phyloP scores from a whole-genome alignment of 2,113 vertebrate genomes.

The Leucoraja erinaceus region DNA sequence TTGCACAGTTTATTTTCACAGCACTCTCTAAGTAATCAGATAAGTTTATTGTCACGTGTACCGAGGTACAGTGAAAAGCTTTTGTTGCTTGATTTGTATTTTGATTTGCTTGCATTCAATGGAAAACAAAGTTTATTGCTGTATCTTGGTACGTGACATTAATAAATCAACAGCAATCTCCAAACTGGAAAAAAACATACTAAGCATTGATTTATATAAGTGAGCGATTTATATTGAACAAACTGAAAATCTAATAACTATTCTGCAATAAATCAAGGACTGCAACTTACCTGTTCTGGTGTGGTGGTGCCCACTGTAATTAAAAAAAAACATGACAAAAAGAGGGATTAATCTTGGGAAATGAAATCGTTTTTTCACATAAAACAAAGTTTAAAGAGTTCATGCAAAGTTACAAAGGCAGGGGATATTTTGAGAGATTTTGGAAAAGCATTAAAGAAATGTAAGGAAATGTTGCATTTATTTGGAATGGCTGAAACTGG shows the following conservation, averaged over 20 bases:
- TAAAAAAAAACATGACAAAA: slow-evolving; percentile 50
- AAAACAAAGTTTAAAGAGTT: background rate
- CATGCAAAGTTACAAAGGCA: background rate
- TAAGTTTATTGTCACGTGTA: no score
- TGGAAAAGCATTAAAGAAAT: background rate
- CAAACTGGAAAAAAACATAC: background rate
- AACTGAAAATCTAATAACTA: background rate
- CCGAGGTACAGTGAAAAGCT: no score
- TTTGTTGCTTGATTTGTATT: no score
- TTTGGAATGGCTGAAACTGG: background rate
- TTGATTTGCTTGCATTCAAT: no score
- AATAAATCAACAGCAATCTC: background rate
- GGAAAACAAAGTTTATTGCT: no score
- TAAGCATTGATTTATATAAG: background rate
- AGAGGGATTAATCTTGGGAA: background rate
- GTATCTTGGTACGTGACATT: no score
- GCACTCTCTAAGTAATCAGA: no score
- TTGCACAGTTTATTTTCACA: no score
- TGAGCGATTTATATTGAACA: background rate
- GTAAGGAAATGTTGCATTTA: background rate
- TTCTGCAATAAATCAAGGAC: background rate
- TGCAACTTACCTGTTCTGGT: slow-evolving; percentile 68
- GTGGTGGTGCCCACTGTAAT: slow-evolving; percentile 72
- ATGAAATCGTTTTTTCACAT: background rate
- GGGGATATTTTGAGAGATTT: background rate